Base-by-base conservation (phyloP, 2,797 vertebrate species). In the Anableps anableps region DNA sequence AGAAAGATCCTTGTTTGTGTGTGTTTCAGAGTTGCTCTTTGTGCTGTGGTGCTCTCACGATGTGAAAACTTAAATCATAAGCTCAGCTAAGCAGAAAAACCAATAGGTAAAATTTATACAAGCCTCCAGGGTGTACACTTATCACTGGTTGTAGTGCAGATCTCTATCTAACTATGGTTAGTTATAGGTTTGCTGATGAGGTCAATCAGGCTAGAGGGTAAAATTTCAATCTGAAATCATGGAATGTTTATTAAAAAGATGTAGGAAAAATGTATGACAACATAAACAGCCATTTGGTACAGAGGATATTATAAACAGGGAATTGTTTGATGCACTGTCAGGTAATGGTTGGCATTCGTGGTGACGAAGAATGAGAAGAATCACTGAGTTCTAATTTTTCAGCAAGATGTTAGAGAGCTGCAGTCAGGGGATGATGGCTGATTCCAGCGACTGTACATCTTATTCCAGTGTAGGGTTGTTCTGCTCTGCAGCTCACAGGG, bases 361-460 rank as follows among this genome's bases (percentile, higher is more conserved):
- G 38, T 45, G 41, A 45, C 66, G 17, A 41, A 43, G 66, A 70
- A 14, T 21, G 21, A 43, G 17, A 41, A 43, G 66, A 70, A 14
- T 21, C 36, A 43, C 38, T 70, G 38, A 70, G 38, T 45, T 26
- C 38, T 70, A 7, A 43, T 70, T 43, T 68, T n/a, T 70, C 38
- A n/a, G 38, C 11, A n/a, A 43, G 68, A 71, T 14, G 48, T 74
- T 78, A 68, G 64, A 68, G 36, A 64, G 62, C 60, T 7, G 17
- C 62, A 64, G 34, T 64, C 62, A 64, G 64, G 26, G 36, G 36
- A 68, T 90, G 86, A 81, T 6, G 78, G 84, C 82, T 85, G 86
- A 84, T 83, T 85, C 79, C 87, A 85, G 81, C 81, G 73, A 48
- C 77, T 86, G 77, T 88, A 87, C 81, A 53, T 92, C 90, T 93